A percentile compares a stretch with the other conserved stretches of the same genome.
These are phyloP conservation scores for Erebia palarica DNA, from an alignment of 2,888 invertebrate species.

Conservation along the genomic window DNA sequence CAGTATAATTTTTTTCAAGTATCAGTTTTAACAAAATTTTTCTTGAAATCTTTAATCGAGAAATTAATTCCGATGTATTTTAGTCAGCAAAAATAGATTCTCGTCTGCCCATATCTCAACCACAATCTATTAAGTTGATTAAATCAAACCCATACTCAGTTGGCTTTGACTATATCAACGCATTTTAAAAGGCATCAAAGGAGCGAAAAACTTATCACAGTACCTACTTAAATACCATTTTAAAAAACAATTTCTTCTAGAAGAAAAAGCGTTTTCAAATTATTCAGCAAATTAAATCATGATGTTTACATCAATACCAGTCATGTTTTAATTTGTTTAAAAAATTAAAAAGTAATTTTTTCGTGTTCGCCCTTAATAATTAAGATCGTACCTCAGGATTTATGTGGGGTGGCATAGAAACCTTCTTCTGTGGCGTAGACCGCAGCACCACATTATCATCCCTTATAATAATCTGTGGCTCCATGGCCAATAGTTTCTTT, in stretches of 20 bases:
- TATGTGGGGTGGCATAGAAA: constrained; percentile 73
- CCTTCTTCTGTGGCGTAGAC: constrained; percentile 79
- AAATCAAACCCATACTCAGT: neutral
- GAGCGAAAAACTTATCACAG: neutral
- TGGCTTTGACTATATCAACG: neutral
- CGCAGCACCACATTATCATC: constrained; percentile 75
- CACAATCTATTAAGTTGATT: constrained; percentile 12
- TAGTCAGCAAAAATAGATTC: constrained; percentile 29
- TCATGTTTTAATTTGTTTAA: too few species aligned
- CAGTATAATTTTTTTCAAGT: too few species aligned
- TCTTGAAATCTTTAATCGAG: neutral
- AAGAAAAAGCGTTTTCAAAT: too few species aligned
- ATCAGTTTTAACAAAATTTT: too few species aligned
- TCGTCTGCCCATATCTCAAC: constrained; percentile 22
- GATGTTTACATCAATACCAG: too few species aligned
- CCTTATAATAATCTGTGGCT: constrained; percentile 75
- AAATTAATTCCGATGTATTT: constrained; percentile 12
- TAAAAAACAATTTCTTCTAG: too few species aligned
- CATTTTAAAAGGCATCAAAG: neutral
- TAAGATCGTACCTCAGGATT: constrained; percentile 66
- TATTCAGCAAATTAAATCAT: too few species aligned
- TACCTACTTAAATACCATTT: neutral
- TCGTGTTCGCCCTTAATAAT: neutral
- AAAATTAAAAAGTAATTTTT: too few species aligned
- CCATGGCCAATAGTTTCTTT: constrained; percentile 75